Evolutionary conservation across 1,140 invertebrate species (phyloP).

Genomic region (Phymorhynchus buccinoides): DNA sequence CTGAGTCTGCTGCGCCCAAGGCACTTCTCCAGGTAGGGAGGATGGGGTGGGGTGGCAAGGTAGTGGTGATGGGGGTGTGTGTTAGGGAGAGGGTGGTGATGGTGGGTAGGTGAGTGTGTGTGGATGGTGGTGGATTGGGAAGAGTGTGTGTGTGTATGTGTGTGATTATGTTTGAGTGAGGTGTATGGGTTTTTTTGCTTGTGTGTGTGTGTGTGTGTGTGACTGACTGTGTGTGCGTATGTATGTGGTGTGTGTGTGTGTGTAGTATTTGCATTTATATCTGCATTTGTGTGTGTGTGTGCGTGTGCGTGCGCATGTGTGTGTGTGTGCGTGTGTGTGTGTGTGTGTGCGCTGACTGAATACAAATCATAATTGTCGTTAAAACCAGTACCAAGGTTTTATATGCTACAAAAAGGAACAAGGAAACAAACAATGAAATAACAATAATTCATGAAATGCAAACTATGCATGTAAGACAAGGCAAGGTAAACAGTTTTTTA

Average conservation of each 20-base stretch:
- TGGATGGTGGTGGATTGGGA: no score
- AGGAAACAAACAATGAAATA: no score
- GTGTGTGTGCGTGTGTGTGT: neutral
- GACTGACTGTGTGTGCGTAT: neutral
- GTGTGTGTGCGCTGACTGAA: neutral
- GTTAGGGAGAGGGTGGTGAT: no score
- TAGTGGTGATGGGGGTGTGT: no score
- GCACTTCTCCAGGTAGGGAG: slow-evolving; percentile 89
- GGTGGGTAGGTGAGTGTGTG: no score
- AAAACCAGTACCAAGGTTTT: no score
- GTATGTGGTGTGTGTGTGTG: slow-evolving; percentile 12
- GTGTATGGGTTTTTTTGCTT: neutral
- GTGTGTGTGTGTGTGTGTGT: neutral
- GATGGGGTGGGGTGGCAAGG: neutral
- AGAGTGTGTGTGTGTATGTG: no score
- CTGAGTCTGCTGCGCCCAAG: slow-evolving; percentile 97
- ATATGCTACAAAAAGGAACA: no score
- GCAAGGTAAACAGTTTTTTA: neutral
- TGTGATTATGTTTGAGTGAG: neutral
- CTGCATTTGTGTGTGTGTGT: slow-evolving; percentile 27
- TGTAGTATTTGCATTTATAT: no score
- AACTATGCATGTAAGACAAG: no score
- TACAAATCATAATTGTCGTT: no score
- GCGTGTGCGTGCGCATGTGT: neutral
- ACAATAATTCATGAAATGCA: no score